These are phyloP conservation scores for Channallabes apus DNA, from an alignment of 2,797 vertebrate species.

Conservation along the genomic window DNA sequence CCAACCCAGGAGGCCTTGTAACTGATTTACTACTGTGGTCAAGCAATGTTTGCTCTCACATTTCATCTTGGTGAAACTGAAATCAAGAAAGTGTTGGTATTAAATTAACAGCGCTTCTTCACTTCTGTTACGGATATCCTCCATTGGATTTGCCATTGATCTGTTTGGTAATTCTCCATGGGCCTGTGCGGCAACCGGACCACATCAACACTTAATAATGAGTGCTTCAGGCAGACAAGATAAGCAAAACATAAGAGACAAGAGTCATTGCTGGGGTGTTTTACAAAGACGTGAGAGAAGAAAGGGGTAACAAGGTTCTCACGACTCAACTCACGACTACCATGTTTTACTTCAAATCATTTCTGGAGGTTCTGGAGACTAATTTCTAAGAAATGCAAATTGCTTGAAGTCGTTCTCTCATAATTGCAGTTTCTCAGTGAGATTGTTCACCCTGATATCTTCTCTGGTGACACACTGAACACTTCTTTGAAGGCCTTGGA, in stretches of 20 bases:
- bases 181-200: conserved; percentile 68
- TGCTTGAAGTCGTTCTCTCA: neutral
- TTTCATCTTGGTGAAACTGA: conserved; percentile 66
- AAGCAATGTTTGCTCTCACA: conserved; percentile 56
- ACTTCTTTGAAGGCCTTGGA: neutral
- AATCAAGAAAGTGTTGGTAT: conserved; percentile 69
- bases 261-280: conserved; percentile 11
- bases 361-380: neutral
- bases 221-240: conserved; percentile 35
- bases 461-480: neutral
- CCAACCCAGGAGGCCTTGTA: conserved; percentile 22
- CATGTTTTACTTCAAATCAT: neutral
- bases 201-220: conserved; percentile 72
- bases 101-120: conserved; percentile 75
- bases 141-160: conserved; percentile 72
- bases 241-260: conserved; percentile 20
- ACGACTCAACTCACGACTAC: neutral
- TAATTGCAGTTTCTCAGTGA: neutral
- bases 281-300: conserved; percentile 11
- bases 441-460: neutral
- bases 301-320: conserved; percentile 9
- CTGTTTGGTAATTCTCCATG: conserved; percentile 67
- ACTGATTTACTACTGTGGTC: conserved; percentile 61
- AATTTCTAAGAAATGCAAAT: neutral
- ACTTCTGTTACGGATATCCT: conserved; percentile 70